Conservation (phyloP, 2,113 vertebrate genomes). For the Eleginops maclovinus region DNA sequence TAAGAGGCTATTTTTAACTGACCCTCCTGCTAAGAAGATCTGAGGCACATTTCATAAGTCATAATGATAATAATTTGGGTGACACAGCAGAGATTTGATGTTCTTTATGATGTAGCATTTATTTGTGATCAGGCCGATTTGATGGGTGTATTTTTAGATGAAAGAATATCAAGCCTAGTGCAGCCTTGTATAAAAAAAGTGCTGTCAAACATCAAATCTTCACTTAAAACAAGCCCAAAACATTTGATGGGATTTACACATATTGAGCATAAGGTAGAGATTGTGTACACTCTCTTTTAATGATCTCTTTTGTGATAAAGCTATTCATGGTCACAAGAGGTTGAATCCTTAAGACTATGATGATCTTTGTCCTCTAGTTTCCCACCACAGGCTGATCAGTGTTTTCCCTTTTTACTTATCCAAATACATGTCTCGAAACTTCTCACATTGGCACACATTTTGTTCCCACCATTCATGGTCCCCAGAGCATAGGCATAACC, state of each 20-base stretch:
- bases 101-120: conserved; percentile 46
- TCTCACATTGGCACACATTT: too few relatives aligned
- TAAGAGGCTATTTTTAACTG: conserved; percentile 27
- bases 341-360: too few relatives aligned
- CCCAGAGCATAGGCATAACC: too few relatives aligned
- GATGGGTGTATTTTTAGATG: conserved; percentile 70
- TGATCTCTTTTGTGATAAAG: conserved; percentile 1
- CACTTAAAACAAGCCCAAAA: conserved; percentile 8
- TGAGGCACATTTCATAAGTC: background rate
- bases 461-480: too few relatives aligned
- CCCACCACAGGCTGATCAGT: too few relatives aligned
- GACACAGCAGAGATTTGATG: conserved; percentile 20
- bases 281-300: background rate
- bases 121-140: conserved; percentile 49
- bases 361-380: too few relatives aligned
- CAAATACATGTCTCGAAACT: too few relatives aligned
- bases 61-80: conserved; percentile 11
- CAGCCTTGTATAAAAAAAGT: conserved; percentile 42
- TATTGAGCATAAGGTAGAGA: background rate
- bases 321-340: background rate
- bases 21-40: conserved; percentile 1
- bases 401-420: too few relatives aligned
- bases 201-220: conserved; percentile 39
- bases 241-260: conserved; percentile 12
- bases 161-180: conserved; percentile 18